Base-by-base conservation (phyloP, 1,140 invertebrate genomes). In the Acyrthosiphon pisum region DNA sequence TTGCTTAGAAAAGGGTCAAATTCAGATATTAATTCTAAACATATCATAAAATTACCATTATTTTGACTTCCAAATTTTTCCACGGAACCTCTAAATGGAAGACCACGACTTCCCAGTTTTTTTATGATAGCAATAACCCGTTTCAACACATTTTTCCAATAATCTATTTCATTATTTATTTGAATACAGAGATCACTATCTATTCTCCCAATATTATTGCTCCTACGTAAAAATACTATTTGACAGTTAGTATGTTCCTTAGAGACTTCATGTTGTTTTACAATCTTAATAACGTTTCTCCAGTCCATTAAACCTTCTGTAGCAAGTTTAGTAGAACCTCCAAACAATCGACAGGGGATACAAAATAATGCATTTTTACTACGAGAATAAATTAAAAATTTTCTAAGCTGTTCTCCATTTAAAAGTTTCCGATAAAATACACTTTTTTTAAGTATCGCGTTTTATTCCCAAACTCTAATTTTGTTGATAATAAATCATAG, bases 51-150 rank as follows among this genome's bases (percentile, higher is more conserved):
- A n/a, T n/a, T n/a, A n/a, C n/a, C n/a, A 94, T 94, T 94, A 50
- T 94, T 91, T 50, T 86, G 76, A 76, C 90, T 90, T 86, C 94
- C 94, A 90, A 94, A 93, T 93, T 93, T 86, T 93, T 94, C 93
- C 56, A 93, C 90, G 50, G 48, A 50, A 83, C 94, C 94, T 93
- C 94, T 93, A 93, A 94, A 94, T 60, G 94, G 90, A 44, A 94
- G 90, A 89, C 94, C 94, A 83, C 93, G 90, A 53, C 50, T 83
- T 50, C 44, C 60, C 93, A 92, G 94, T 84, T 93, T 93, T 94
- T 93, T 94, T 94, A 84, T 50, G 14, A 50, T 14, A 50, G 48
- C 48, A 50, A 50, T 50, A 50, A 94, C 93, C 90, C 94, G 50
- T 88, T 81, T 93, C 50, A 94, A 94, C 14, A 94, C 90, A 88